phyloP scores from a whole-genome alignment of 2,797 vertebrate genomes.

The Sparus aurata region DNA sequence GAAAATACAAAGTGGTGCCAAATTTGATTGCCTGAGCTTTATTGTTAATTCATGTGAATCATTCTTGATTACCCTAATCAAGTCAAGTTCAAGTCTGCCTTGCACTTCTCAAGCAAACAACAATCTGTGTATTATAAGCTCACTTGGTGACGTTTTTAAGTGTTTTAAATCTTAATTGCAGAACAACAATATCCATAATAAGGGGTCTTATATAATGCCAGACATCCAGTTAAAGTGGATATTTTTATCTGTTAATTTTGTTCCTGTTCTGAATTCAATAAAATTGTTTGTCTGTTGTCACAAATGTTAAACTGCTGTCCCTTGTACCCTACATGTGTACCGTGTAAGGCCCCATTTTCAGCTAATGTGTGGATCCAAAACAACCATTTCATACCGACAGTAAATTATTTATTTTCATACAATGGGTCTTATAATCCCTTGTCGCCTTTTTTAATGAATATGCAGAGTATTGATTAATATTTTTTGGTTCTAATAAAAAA shows the following conservation, averaged over 20 bases:
- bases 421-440: neutral
- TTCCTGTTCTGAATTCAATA: constrained; percentile 1
- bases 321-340: neutral
- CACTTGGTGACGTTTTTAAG: neutral
- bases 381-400: neutral
- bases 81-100: neutral
- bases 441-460: neutral
- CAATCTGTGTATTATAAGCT: neutral
- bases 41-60: constrained; percentile 11
- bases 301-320: constrained; percentile 2
- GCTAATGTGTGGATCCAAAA: neutral
- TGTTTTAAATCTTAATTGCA: neutral
- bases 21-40: constrained; percentile 2
- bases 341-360: constrained; percentile 2
- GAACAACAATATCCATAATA: too few species aligned
- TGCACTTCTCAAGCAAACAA: neutral
- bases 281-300: neutral
- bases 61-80: neutral
- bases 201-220: neutral
- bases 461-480: neutral
- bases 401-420: constrained; percentile 1
- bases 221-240: neutral
- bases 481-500: neutral
- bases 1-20: neutral
- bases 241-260: neutral